phyloP scores from a whole-genome alignment of 2,113 vertebrate genomes.

The Petrocephalus microphthalmus region DNA sequence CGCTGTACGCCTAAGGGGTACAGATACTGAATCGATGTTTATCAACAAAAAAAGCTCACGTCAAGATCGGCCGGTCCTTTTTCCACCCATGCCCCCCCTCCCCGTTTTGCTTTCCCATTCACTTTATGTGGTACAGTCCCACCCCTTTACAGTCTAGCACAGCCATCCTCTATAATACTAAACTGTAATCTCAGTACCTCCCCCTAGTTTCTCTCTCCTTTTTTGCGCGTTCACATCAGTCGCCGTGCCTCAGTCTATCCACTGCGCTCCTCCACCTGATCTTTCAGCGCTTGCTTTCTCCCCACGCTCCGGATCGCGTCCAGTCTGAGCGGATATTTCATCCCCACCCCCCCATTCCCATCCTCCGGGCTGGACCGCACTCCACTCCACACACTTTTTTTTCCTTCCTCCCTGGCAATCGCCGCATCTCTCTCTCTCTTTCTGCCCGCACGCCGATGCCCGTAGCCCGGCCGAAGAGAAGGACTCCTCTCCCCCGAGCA shows the following conservation, averaged over 20 bases:
- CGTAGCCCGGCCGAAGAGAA: constrained; percentile 49
- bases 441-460: constrained; percentile 43
- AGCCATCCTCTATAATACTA: constrained; percentile 61
- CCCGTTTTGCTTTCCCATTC: constrained; percentile 29
- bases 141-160: constrained; percentile 58
- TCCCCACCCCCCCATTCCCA: constrained; percentile 21
- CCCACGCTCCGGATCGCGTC: constrained; percentile 36
- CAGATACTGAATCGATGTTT: constrained; percentile 25
- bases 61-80: constrained; percentile 35
- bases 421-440: constrained; percentile 30
- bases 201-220: constrained; percentile 55
- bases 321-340: constrained; percentile 51
- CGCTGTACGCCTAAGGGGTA: not conserved
- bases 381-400: not conserved
- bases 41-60: constrained; percentile 47
- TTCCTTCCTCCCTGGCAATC: constrained; percentile 15
- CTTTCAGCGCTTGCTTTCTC: constrained; percentile 34
- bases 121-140: constrained; percentile 52
- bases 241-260: constrained; percentile 52
- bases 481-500: constrained; percentile 64
- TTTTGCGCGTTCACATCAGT: constrained; percentile 39
- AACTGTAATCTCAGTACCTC: constrained; percentile 64
- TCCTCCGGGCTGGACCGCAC: not conserved
- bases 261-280: constrained; percentile 49
- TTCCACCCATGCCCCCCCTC: constrained; percentile 34